Percentiles rank a stretch among this genome's conserved stretches.
phyloP scores from a whole-genome alignment of 2,797 vertebrate species.

The Tadarida brasiliensis region DNA sequence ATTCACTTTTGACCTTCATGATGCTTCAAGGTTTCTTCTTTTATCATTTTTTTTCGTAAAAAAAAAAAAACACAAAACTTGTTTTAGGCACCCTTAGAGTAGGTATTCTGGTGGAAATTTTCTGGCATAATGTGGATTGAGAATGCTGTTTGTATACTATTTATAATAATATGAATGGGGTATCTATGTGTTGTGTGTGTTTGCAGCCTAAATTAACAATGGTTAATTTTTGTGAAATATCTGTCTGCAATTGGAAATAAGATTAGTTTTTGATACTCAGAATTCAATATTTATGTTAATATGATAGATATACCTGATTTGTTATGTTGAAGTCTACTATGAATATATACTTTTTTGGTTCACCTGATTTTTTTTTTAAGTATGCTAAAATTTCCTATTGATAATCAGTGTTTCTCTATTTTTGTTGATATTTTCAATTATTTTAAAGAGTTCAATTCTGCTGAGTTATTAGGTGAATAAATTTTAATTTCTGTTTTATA shows the following conservation, averaged over 20 bases:
- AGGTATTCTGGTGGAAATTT: background rate
- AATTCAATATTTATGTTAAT: background rate
- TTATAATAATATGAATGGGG: background rate
- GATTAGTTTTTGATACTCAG: background rate
- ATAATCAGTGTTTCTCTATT: background rate
- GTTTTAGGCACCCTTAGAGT: background rate
- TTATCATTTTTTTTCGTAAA: background rate
- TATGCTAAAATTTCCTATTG: background rate
- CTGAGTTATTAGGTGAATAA: slow-evolving; percentile 19
- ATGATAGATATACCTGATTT: background rate
- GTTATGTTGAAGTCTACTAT: background rate
- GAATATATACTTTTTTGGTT: background rate
- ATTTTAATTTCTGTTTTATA: slow-evolving; percentile 37
- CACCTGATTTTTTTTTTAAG: background rate
- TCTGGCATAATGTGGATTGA: background rate
- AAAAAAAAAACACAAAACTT: background rate
- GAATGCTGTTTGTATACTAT: background rate
- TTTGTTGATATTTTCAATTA: slow-evolving; percentile 29
- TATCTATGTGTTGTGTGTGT: background rate
- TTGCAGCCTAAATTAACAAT: background rate
- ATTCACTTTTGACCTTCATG: too few species aligned
- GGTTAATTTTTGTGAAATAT: background rate
- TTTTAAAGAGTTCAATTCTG: background rate
- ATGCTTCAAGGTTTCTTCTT: background rate
- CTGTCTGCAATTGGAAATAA: background rate